Evolutionary conservation across 2,113 vertebrate genomes (phyloP).

Genomic region (Tachysurus vachellii): DNA sequence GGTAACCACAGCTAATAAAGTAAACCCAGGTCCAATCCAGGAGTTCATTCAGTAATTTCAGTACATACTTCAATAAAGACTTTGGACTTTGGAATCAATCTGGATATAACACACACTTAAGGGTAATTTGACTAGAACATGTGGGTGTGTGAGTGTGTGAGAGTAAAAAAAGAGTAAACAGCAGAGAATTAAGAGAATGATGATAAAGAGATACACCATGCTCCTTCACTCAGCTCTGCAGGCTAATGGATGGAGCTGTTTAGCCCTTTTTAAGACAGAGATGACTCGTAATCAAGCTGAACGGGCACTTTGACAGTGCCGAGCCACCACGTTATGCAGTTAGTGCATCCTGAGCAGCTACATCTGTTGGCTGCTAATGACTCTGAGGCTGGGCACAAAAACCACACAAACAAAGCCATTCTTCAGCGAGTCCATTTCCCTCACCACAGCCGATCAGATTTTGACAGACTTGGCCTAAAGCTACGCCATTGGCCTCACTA

Average conservation of each 20-base stretch:
- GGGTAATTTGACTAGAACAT: neutral
- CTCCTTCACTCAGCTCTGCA: slow-evolving; percentile 36
- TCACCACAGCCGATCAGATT: neutral
- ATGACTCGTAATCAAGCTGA: slow-evolving; percentile 74
- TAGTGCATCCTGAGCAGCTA: slow-evolving; percentile 63
- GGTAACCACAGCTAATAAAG: neutral
- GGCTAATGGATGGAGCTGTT: slow-evolving; percentile 64
- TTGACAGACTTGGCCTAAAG: slow-evolving; percentile 9
- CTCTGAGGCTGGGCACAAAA: slow-evolving; percentile 21
- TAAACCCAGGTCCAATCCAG: neutral
- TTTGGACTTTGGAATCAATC: neutral
- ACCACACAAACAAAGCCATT: slow-evolving; percentile 29
- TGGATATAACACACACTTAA: neutral
- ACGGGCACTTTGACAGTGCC: slow-evolving; percentile 57
- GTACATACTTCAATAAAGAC: neutral
- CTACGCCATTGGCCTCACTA: neutral
- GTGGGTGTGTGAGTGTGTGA: neutral
- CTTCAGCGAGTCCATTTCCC: slow-evolving; percentile 4
- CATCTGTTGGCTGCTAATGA: slow-evolving; percentile 55
- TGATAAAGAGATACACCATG: neutral
- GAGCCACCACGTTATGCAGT: slow-evolving; percentile 51
- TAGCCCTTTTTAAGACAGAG: slow-evolving; percentile 71
- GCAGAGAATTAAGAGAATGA: slow-evolving; percentile 24
- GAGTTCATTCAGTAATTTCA: neutral
- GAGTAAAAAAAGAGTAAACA: slow-evolving; percentile 4